Conservation (phyloP, 2,888 invertebrate genomes). For the Sphaeridia pumilis region DNA sequence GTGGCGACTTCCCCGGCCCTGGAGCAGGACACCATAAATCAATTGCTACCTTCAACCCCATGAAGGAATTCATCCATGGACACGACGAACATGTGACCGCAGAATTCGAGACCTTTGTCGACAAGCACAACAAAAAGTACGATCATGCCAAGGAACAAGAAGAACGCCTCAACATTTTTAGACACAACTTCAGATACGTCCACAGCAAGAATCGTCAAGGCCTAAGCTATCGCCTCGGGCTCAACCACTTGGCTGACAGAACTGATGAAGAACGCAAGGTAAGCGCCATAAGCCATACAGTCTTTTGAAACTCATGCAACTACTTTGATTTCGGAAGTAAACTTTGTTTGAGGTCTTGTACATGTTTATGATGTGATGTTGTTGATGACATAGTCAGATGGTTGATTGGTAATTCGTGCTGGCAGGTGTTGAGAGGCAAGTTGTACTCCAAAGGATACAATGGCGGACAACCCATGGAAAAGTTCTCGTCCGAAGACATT, state of each 20-base stretch:
- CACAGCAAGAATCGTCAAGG: constrained; percentile 68
- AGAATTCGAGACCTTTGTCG: constrained; percentile 64
- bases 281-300: too few species aligned
- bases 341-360: too few species aligned
- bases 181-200: constrained; percentile 68
- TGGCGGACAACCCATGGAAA: constrained; percentile 69
- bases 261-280: constrained; percentile 59
- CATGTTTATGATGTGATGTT: too few species aligned
- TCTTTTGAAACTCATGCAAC: too few species aligned
- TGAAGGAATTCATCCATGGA: constrained; percentile 73
- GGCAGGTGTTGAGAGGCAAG: constrained; percentile 55
- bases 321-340: too few species aligned
- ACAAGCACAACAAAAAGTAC: constrained; percentile 60
- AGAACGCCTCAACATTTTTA: constrained; percentile 60
- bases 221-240: constrained; percentile 57
- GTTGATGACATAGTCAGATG: too few species aligned
- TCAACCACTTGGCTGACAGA: constrained; percentile 81
- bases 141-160: constrained; percentile 52
- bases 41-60: constrained; percentile 81
- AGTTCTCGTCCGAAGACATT: constrained; percentile 43
- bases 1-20: constrained; percentile 76
- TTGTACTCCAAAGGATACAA: constrained; percentile 53
- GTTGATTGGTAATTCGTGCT: too few species aligned
- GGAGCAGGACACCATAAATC: constrained; percentile 50
- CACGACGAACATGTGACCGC: constrained; percentile 57